phyloP scores from a whole-genome alignment of 2,113 vertebrate species.

The Tachuris rubrigastra region DNA sequence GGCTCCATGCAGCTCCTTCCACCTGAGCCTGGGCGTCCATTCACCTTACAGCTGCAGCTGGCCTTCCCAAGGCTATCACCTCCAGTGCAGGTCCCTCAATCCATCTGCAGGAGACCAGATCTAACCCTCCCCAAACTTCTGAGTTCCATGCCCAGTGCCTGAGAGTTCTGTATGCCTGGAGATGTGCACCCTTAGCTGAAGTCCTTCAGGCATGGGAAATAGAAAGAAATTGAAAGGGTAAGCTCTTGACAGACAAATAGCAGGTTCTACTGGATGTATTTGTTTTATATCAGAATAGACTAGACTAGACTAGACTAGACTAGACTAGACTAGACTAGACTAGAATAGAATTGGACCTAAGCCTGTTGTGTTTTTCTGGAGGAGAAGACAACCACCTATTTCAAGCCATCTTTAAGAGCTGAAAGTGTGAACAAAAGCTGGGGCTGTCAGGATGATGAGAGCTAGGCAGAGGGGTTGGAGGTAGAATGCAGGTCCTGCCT shows the following conservation, averaged over 20 bases:
- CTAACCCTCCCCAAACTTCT: background rate
- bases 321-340: background rate
- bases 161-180: background rate
- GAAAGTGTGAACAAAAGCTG: background rate
- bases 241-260: background rate
- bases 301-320: background rate
- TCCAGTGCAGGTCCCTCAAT: background rate
- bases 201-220: background rate
- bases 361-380: background rate
- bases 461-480: background rate
- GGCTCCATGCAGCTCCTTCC: background rate
- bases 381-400: background rate
- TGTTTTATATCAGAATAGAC: background rate
- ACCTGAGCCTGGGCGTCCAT: background rate
- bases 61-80: background rate
- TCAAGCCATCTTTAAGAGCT: background rate
- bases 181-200: background rate
- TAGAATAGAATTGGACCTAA: background rate
- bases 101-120: background rate
- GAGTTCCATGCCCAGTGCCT: background rate
- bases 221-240: background rate
- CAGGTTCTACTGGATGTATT: background rate
- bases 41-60: background rate
- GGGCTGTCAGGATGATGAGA: background rate
- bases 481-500: background rate